Conservation (phyloP, 1,140 invertebrate genomes). For the Asobara japonica region DNA sequence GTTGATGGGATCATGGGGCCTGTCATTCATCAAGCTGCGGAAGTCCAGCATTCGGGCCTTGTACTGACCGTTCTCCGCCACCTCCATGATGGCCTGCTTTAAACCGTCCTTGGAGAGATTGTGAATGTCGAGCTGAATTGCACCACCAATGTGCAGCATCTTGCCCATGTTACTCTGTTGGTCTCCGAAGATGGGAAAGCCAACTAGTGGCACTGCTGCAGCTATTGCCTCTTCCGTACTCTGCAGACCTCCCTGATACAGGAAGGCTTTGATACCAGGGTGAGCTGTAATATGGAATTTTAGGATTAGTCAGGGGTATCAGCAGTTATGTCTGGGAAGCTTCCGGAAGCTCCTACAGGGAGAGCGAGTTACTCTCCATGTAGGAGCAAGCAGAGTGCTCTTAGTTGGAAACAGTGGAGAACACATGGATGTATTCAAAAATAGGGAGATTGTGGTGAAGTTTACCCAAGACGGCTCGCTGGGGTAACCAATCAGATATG, state of each 20-base stretch:
- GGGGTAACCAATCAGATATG: slow-evolving; percentile 67
- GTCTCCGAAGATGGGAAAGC: slow-evolving; percentile 78
- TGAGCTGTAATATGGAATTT: slow-evolving; percentile 50
- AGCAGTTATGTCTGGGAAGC: too few species aligned
- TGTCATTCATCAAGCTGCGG: slow-evolving; percentile 54
- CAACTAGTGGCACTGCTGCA: slow-evolving; percentile 77
- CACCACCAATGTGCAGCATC: slow-evolving; percentile 37
- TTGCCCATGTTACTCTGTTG: slow-evolving; percentile 68
- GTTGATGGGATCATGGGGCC: slow-evolving; percentile 57
- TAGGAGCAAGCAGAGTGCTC: too few species aligned
- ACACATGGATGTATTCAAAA: too few species aligned
- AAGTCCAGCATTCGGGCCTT: neutral
- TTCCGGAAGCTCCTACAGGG: too few species aligned
- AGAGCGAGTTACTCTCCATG: too few species aligned
- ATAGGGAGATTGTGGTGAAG: too few species aligned
- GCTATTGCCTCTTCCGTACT: slow-evolving; percentile 79
- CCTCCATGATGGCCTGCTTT: slow-evolving; percentile 43
- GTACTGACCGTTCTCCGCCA: slow-evolving; percentile 40
- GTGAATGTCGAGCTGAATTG: slow-evolving; percentile 32
- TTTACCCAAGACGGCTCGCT: slow-evolving; percentile 64
- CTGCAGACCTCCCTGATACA: slow-evolving; percentile 79
- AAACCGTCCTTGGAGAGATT: neutral
- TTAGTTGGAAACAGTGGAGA: too few species aligned
- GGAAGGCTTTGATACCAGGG: slow-evolving; percentile 69
- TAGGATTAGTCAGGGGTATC: too few species aligned